Conservation (phyloP, 37 sponge, comb jelly and placozoan genomes). For the Spongilla lacustris region DNA sequence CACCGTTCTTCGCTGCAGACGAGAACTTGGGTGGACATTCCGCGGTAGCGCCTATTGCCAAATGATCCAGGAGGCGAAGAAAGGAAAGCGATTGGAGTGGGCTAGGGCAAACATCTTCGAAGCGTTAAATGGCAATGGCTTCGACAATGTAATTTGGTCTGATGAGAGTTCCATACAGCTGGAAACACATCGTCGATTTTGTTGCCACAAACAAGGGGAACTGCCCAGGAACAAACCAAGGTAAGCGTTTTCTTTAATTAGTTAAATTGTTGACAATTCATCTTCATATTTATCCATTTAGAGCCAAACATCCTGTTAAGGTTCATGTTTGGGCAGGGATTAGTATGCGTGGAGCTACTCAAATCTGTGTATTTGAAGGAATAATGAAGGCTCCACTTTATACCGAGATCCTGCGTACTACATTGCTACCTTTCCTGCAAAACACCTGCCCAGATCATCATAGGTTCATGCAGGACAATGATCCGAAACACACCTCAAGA, state of each 20-base stretch:
- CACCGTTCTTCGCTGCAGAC: conserved; percentile 10
- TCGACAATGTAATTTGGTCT: conserved; percentile 38
- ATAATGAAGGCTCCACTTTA: conserved; percentile 50
- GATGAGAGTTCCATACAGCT: conserved; percentile 33
- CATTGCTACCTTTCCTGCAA: conserved; percentile 27
- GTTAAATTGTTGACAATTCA: not conserved
- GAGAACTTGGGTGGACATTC: conserved; percentile 33
- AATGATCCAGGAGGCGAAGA: conserved; percentile 19
- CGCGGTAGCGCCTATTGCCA: conserved; percentile 41
- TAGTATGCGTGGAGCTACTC: conserved; percentile 26
- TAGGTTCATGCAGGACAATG: conserved; percentile 37
- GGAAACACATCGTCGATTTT: conserved; percentile 25
- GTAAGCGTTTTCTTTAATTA: not conserved
- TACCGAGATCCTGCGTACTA: not conserved
- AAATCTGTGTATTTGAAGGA: conserved; percentile 32
- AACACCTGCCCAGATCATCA: conserved; percentile 9
- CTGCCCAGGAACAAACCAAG: conserved; percentile 17
- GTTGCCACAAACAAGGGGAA: conserved; percentile 47
- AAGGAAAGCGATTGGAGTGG: conserved; percentile 26
- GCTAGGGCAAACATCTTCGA: not conserved
- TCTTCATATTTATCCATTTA: not conserved
- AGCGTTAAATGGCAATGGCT: not conserved
- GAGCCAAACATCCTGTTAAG: conserved; percentile 53
- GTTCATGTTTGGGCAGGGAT: conserved; percentile 58
- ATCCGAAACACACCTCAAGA: conserved; percentile 28